A percentile compares a stretch with the other conserved stretches of the same genome.
phyloP scores from a whole-genome alignment of 2,113 vertebrate species.

The Myiagra hebetior region DNA sequence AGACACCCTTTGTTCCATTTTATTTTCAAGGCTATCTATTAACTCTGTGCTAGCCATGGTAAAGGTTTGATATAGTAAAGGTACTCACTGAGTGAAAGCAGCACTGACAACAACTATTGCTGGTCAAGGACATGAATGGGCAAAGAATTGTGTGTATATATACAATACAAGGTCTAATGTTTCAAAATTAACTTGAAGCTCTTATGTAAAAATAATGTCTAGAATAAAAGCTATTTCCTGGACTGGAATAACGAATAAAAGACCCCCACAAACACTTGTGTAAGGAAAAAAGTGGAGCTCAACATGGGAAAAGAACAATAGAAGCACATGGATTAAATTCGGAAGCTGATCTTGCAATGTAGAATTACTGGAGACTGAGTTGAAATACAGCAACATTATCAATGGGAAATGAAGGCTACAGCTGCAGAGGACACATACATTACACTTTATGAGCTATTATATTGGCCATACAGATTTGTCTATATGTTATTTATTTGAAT shows the following conservation, averaged over 20 bases:
- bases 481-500: slow-evolving; percentile 50
- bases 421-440: slow-evolving; percentile 56
- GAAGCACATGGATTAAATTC: slow-evolving; percentile 3
- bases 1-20: slow-evolving; percentile 23
- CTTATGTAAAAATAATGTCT: neutral
- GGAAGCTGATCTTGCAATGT: slow-evolving; percentile 47
- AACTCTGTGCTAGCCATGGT: neutral
- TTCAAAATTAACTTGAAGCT: neutral
- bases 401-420: slow-evolving; percentile 55
- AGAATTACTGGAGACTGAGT: slow-evolving; percentile 25
- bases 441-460: slow-evolving; percentile 60
- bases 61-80: slow-evolving; percentile 19
- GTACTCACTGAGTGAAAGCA: slow-evolving; percentile 33
- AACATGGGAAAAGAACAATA: slow-evolving; percentile 1
- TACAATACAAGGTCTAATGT: neutral
- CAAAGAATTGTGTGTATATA: neutral
- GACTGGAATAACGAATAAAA: neutral
- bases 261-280: neutral
- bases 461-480: slow-evolving; percentile 60
- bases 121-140: slow-evolving; percentile 27
- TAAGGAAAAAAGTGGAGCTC: neutral
- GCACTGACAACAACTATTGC: neutral
- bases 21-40: slow-evolving; percentile 32
- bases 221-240: slow-evolving; percentile 23
- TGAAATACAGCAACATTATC: slow-evolving; percentile 29